Base-by-base conservation (phyloP, 2,113 vertebrate species). In the Oplegnathus fasciatus region DNA sequence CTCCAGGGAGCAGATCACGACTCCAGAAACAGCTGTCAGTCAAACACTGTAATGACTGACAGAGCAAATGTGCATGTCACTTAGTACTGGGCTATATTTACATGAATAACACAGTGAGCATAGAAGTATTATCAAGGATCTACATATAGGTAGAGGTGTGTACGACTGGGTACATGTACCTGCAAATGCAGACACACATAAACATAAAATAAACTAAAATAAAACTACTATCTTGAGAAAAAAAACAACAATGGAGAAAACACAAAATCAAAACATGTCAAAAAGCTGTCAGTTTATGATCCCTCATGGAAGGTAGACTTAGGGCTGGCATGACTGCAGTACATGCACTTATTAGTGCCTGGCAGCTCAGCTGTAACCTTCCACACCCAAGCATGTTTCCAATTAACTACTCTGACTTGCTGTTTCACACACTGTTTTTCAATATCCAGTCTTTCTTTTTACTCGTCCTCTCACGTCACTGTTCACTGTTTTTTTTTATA, bases 1-100 rank as follows among this genome's bases (percentile, higher is more conserved):
- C 58, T 72, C 46, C 54, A 20, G 30, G 48, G 58, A 83, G 66
- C 3, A 22, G 68, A 66, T 88, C 82, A 69, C 26, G 14, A 87
- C 84, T 77, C 61, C 40, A 82, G 70, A 79, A 89, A 79, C 62
- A 75, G 46, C 89, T 80, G 87, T 88, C 89, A 92, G 28, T 90
- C 80, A 92, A 68, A 55, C 8, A 20, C 18, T 14, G 42, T 26
- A 26, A 48, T 85, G 87, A 89, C 68, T 90, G 87, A 88, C 90
- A 88, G 88, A 80, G 50, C 66, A 84, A 83, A 80, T 20, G 15
- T 22, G 70, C 42, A 44, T 65, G 40, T 87, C 71, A 75, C 72
- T 84, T 44, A 40, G 61, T 24, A 60, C 1, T 11, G 15, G 78
- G 75, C 20, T 87, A 82, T 57, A 87, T 88, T 84, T 84, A 84